These are phyloP conservation scores for Alligator mississippiensis DNA, from an alignment of 2,113 vertebrate species.

Conservation along the genomic window DNA sequence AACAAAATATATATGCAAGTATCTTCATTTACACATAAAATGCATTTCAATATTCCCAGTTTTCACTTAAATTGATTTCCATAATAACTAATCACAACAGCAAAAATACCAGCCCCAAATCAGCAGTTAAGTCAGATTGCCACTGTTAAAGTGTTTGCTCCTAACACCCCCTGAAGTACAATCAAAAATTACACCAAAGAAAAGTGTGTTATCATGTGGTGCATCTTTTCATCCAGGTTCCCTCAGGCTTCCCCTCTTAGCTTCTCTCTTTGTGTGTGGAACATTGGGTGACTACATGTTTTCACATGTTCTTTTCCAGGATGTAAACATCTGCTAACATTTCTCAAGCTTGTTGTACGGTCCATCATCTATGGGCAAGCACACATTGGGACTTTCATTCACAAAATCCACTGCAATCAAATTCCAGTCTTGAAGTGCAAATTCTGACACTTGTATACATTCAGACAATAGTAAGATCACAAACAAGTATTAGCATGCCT, in stretches of 20 bases:
- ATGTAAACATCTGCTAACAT: accelerated
- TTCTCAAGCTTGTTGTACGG: not conserved
- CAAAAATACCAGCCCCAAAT: not conserved
- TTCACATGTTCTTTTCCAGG: not conserved
- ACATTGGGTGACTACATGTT: accelerated
- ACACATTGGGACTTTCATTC: not conserved
- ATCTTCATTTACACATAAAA: not conserved
- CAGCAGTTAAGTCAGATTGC: not conserved
- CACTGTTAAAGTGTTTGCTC: not conserved
- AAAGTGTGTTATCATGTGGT: not conserved
- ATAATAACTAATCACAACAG: not conserved
- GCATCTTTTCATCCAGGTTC: accelerated
- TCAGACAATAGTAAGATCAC: not conserved
- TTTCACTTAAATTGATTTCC: not conserved
- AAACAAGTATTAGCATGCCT: not conserved
- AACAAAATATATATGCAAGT: not conserved
- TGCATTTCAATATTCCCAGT: not conserved
- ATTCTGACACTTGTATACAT: accelerated
- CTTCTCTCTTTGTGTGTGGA: not conserved
- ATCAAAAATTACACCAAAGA: accelerated
- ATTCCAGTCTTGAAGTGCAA: accelerated
- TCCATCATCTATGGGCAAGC: not conserved
- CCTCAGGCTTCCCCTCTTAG: not conserved
- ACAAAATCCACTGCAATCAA: accelerated
- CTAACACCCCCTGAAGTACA: not conserved